These are phyloP conservation scores for Eulemur albifrons DNA, from an alignment of 2,797 vertebrate genomes.

Conservation along the genomic window DNA sequence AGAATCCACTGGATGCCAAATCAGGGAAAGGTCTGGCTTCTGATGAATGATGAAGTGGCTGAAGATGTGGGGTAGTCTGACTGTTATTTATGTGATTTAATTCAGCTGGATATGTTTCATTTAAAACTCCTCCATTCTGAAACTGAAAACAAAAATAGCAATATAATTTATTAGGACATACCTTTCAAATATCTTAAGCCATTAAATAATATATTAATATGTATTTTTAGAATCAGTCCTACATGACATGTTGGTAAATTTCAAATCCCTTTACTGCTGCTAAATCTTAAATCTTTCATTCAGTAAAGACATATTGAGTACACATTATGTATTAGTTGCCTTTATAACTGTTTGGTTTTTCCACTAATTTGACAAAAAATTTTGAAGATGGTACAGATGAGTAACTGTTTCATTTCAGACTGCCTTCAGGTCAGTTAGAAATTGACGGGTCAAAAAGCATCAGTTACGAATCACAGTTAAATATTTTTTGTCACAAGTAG, in stretches of 20 bases:
- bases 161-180: conserved; percentile 55
- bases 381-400: neutral
- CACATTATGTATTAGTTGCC: neutral
- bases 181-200: neutral
- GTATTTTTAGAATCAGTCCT: neutral
- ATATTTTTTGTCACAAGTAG: neutral
- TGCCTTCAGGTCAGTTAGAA: neutral
- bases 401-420: neutral
- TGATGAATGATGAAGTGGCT: conserved; percentile 81
- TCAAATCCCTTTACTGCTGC: neutral
- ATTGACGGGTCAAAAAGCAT: neutral
- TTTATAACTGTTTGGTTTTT: neutral
- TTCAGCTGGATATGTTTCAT: conserved; percentile 82
- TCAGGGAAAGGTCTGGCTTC: conserved; percentile 85
- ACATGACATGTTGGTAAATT: neutral
- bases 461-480: neutral
- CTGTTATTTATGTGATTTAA: conserved; percentile 76
- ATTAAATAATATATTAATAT: neutral
- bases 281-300: neutral
- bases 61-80: conserved; percentile 79
- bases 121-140: conserved; percentile 84
- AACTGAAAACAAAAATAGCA: conserved; percentile 80
- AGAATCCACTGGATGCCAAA: conserved; percentile 84
- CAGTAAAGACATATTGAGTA: neutral
- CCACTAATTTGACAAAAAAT: neutral